These are phyloP conservation scores for Salvator merianae DNA, from an alignment of 2,113 vertebrate species.

Conservation along the genomic window DNA sequence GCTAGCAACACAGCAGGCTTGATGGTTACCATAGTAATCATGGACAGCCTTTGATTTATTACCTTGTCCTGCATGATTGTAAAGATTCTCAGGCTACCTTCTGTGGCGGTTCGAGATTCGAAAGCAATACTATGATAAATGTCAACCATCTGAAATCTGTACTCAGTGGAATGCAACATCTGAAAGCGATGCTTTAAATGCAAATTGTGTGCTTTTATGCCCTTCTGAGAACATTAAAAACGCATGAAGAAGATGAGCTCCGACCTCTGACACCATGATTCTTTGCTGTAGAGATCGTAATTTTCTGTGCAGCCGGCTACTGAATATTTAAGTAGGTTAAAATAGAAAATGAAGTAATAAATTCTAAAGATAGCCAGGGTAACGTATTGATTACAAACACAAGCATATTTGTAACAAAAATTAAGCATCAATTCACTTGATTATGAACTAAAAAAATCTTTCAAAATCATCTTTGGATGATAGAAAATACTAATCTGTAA, in stretches of 20 bases:
- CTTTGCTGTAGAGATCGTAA: conserved; percentile 62
- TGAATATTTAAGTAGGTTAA: conserved; percentile 72
- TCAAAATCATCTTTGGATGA: conserved; percentile 53
- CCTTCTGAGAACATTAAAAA: conserved; percentile 74
- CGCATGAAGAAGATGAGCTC: conserved; percentile 72
- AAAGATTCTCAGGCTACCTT: conserved; percentile 73
- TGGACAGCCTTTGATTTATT: conserved; percentile 75
- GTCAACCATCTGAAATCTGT: conserved; percentile 69
- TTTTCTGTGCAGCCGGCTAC: conserved; percentile 62
- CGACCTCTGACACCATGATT: conserved; percentile 72
- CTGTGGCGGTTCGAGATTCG: conserved; percentile 68
- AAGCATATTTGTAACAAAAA: conserved; percentile 67
- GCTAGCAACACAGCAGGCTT: conserved; percentile 64
- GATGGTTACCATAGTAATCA: conserved; percentile 83
- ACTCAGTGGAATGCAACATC: conserved; percentile 64
- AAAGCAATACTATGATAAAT: conserved; percentile 74
- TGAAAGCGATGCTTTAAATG: conserved; percentile 70
- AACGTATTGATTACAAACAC: conserved; percentile 71
- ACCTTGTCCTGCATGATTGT: conserved; percentile 59
- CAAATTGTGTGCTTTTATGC: conserved; percentile 72
- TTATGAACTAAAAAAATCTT: conserved; percentile 61
- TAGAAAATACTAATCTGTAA: conserved; percentile 71
- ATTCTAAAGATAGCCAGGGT: conserved; percentile 67
- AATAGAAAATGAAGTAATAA: conserved; percentile 74
- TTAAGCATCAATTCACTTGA: conserved; percentile 47